phyloP scores from a whole-genome alignment of 2,888 invertebrate genomes.

The Pristionchus mayeri region DNA sequence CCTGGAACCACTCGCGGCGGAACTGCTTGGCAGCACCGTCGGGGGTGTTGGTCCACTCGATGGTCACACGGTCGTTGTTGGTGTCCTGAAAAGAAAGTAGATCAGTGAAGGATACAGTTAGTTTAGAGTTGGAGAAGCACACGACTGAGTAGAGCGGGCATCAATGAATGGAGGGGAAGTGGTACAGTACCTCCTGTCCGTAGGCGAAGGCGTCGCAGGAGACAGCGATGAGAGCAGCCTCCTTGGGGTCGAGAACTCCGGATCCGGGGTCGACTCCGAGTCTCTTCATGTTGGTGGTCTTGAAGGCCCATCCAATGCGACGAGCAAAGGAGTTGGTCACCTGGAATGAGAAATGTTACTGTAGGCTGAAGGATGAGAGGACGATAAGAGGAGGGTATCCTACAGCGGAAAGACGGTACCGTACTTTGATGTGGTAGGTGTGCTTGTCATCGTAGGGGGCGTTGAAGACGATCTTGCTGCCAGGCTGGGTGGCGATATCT shows the following conservation, averaged over 20 bases:
- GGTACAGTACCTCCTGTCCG: constrained; percentile 46
- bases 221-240: no score
- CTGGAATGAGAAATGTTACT: not conserved
- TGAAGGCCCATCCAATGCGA: no score
- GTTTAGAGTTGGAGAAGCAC: not conserved
- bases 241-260: no score
- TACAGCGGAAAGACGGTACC: not conserved
- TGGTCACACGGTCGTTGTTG: no score
- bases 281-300: no score
- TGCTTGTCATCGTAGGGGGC: no score
- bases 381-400: no score
- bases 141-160: not conserved
- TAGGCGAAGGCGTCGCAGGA: no score
- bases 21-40: no score
- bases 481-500: not conserved
- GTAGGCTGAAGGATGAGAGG: not conserved
- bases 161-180: not conserved
- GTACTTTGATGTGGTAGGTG: not conserved
- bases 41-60: no score
- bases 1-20: constrained; percentile 19
- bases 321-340: constrained; percentile 69
- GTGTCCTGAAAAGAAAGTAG: not conserved
- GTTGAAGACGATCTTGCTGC: no score
- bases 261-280: no score
- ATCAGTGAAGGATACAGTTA: not conserved